phyloP scores from a whole-genome alignment of 2,797 vertebrate genomes.

The Hybognathus amarus region DNA sequence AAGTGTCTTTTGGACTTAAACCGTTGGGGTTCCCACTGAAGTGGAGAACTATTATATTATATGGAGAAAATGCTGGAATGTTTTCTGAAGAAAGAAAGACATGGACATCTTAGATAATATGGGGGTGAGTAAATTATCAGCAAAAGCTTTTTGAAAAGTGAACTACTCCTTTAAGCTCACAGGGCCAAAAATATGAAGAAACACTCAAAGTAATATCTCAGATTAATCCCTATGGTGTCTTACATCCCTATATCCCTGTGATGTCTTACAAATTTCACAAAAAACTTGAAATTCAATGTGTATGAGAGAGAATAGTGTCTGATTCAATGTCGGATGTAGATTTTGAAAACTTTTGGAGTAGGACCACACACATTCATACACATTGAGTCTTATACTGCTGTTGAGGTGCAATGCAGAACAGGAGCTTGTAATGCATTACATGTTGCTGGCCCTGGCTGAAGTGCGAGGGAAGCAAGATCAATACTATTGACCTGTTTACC shows the following conservation, averaged over 20 bases:
- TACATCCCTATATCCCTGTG: too few species aligned
- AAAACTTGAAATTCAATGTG: background rate
- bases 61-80: too few species aligned
- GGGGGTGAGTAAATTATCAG: too few species aligned
- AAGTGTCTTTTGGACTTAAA: too few species aligned
- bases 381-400: constrained; percentile 39
- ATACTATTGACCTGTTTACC: constrained; percentile 89
- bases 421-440: constrained; percentile 76
- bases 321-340: background rate
- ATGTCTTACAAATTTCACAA: background rate
- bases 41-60: too few species aligned
- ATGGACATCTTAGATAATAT: too few species aligned
- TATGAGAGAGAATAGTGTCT: background rate
- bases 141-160: too few species aligned
- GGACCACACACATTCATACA: constrained; percentile 20
- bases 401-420: constrained; percentile 71
- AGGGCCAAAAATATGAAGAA: background rate
- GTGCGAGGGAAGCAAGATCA: constrained; percentile 76
- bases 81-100: too few species aligned
- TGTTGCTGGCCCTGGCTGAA: constrained; percentile 74
- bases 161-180: too few species aligned
- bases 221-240: background rate
- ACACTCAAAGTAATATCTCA: background rate
- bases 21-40: too few species aligned
- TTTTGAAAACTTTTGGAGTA: background rate